phyloP scores from a whole-genome alignment of 2,888 invertebrate genomes.

The Agrochola lota region DNA sequence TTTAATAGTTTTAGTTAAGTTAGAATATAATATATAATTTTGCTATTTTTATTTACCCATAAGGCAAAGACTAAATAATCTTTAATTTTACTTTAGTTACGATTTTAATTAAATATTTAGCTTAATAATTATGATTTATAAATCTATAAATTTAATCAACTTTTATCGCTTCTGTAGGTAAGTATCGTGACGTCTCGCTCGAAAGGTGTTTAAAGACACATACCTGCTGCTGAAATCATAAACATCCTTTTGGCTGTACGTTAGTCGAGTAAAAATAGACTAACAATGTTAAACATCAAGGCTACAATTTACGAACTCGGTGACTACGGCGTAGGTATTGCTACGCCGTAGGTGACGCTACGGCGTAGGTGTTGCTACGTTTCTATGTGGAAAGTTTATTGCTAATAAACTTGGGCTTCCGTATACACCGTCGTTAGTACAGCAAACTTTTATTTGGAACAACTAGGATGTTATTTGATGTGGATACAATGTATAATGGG shows the following conservation, averaged over 20 bases:
- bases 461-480: neutral
- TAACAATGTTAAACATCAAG: neutral
- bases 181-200: neutral
- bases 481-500: neutral
- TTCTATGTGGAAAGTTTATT: neutral
- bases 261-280: neutral
- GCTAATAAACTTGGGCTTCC: neutral
- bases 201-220: neutral
- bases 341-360: slow-evolving; percentile 17
- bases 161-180: neutral
- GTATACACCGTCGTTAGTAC: neutral
- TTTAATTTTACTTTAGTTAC: neutral
- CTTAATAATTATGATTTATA: neutral
- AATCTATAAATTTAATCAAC: neutral
- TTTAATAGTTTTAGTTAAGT: no score
- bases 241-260: neutral
- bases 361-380: slow-evolving; percentile 22
- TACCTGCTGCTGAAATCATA: neutral
- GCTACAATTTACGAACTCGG: neutral
- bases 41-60: no score
- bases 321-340: slow-evolving; percentile 13
- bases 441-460: neutral
- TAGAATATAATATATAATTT: no score
- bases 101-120: neutral
- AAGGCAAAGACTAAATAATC: neutral